These are phyloP conservation scores for Drosophila persimilis DNA, from an alignment of 1,140 invertebrate species.

Conservation along the genomic window DNA sequence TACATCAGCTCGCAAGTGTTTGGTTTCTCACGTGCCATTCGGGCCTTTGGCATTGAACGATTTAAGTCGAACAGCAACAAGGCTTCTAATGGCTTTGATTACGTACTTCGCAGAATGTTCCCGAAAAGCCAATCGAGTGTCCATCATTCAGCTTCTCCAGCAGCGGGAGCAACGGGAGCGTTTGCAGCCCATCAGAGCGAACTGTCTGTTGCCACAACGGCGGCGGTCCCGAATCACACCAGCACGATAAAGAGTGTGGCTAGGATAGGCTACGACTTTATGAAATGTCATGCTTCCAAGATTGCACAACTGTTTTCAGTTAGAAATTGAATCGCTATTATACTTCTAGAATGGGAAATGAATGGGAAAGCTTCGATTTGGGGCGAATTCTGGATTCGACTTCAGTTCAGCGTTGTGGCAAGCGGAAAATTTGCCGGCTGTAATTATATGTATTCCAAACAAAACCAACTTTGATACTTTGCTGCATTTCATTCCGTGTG, in stretches of 20 bases:
- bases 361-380: background rate
- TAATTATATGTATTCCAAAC: slow-evolving; percentile 59
- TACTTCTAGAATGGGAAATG: slow-evolving; percentile 2
- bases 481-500: slow-evolving; percentile 76
- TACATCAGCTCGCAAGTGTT: slow-evolving; percentile 94
- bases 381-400: background rate
- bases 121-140: slow-evolving; percentile 81
- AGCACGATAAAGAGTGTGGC: slow-evolving; percentile 89
- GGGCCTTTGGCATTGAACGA: slow-evolving; percentile 93
- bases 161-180: slow-evolving; percentile 17
- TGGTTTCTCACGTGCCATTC: slow-evolving; percentile 93
- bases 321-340: slow-evolving; percentile 57
- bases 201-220: slow-evolving; percentile 52
- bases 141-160: slow-evolving; percentile 4
- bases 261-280: slow-evolving; percentile 89
- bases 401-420: slow-evolving; percentile 62
- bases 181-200: slow-evolving; percentile 20
- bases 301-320: slow-evolving; percentile 84
- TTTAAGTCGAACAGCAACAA: slow-evolving; percentile 93
- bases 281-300: slow-evolving; percentile 88
- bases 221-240: slow-evolving; percentile 40
- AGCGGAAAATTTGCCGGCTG: slow-evolving; percentile 13
- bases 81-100: slow-evolving; percentile 92
- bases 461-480: slow-evolving; percentile 41
- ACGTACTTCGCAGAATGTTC: slow-evolving; percentile 90